Conservation (phyloP, 2,797 vertebrate species). For the Lutjanus campechanus region DNA sequence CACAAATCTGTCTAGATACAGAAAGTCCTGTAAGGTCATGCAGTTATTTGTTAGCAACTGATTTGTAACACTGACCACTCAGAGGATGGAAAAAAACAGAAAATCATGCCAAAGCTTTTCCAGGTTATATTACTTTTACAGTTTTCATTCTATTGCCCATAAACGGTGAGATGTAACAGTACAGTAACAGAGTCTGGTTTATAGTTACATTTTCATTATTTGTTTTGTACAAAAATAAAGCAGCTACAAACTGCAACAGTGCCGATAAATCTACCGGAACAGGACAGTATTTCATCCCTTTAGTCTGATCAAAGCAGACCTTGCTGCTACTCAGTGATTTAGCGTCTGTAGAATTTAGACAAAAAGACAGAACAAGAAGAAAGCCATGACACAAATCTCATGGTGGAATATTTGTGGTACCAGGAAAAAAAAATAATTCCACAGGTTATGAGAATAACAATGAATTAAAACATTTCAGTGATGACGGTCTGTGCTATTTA, state of each 20-base stretch:
- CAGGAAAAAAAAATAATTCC: background rate
- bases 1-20: slow-evolving; percentile 33
- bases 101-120: slow-evolving; percentile 2
- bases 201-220: background rate
- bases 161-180: background rate
- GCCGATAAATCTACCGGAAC: background rate
- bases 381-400: background rate
- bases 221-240: background rate
- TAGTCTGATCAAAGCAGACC: background rate
- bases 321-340: background rate
- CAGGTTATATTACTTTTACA: background rate
- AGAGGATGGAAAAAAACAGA: slow-evolving; percentile 13
- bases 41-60: slow-evolving; percentile 45
- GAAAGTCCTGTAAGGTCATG: slow-evolving; percentile 55
- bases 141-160: background rate
- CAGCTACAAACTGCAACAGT: background rate
- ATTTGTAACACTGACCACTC: slow-evolving; percentile 29
- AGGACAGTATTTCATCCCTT: background rate
- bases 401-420: background rate
- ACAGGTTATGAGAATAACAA: background rate
- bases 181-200: background rate
- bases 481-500: background rate
- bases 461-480: background rate
- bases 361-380: background rate
- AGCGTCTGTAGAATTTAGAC: background rate